These are phyloP conservation scores for Chaunax sp. DNA, from an alignment of 2,797 vertebrate species.

Conservation along the genomic window DNA sequence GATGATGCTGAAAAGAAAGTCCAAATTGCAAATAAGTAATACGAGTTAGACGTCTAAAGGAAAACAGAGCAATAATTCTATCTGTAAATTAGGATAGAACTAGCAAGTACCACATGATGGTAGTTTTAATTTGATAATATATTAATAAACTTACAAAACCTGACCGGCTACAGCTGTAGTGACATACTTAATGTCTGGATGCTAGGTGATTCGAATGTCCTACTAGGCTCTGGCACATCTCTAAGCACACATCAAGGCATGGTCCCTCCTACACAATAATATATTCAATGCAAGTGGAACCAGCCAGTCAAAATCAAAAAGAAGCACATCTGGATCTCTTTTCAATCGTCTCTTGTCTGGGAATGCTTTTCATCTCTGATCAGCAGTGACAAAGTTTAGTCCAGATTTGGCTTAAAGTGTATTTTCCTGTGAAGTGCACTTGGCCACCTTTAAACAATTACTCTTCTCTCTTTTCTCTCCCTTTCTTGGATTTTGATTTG, in stretches of 20 bases:
- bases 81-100: background rate
- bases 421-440: conserved; percentile 14
- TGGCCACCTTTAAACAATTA: conserved; percentile 19
- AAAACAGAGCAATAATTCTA: no score
- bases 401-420: conserved; percentile 9
- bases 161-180: no score
- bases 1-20: background rate
- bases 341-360: conserved; percentile 28
- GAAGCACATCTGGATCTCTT: conserved; percentile 38
- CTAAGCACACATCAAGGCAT: background rate
- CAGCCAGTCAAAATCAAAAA: conserved; percentile 11
- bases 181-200: no score
- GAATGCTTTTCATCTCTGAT: conserved; percentile 42
- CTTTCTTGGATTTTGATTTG: conserved; percentile 11
- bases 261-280: conserved; percentile 22
- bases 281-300: conserved; percentile 14
- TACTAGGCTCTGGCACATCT: no score
- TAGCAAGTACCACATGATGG: no score
- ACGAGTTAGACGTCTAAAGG: background rate
- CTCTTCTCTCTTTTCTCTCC: background rate
- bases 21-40: conserved; percentile 1
- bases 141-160: no score
- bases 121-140: no score
- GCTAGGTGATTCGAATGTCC: no score
- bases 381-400: conserved; percentile 16